Percentiles rank a stretch among this genome's conserved stretches.
Conservation (phyloP, 2,888 invertebrate species). For the Hymenopus coronatus region DNA sequence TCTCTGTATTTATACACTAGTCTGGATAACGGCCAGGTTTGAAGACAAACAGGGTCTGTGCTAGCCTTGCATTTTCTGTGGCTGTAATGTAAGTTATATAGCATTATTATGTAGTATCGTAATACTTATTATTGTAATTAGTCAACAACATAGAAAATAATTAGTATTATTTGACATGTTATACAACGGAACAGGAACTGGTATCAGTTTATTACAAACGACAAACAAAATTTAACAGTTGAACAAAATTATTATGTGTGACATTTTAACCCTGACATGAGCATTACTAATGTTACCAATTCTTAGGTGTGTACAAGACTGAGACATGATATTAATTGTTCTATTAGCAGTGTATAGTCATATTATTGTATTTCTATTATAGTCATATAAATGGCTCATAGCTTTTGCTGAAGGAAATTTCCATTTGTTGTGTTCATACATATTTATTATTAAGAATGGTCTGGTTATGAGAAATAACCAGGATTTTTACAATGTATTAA, state of each 20-base stretch:
- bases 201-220: no score
- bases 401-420: no score
- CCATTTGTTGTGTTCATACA: no score
- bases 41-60: not conserved
- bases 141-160: not conserved
- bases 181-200: no score
- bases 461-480: no score
- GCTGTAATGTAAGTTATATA: not conserved
- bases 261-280: not conserved
- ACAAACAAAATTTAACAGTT: no score
- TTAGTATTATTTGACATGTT: no score
- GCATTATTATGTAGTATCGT: not conserved
- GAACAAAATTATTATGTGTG: not conserved
- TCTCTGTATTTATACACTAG: not conserved
- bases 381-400: not conserved
- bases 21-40: not conserved
- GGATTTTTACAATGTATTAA: no score
- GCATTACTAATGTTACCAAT: not conserved
- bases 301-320: not conserved
- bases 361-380: not conserved
- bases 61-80: no score
- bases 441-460: no score
- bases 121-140: not conserved
- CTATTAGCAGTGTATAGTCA: not conserved
- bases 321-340: not conserved